Evolutionary conservation across 2,888 invertebrate genomes (phyloP).

Genomic region (Willowsia nigromaculata): DNA sequence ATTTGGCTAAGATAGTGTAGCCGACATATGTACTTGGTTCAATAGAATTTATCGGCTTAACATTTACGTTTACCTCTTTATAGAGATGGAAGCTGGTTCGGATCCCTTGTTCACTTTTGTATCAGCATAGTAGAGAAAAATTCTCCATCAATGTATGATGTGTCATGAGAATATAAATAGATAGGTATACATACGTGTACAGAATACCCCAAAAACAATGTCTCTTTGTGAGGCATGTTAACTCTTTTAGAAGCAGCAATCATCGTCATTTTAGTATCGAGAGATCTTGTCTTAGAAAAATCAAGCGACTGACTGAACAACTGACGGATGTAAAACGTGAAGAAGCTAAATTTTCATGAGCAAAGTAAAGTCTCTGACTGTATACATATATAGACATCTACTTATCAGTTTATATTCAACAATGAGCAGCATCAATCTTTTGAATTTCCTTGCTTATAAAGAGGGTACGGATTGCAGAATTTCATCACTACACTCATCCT

Average conservation of each 20-base stretch:
- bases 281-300: slow-evolving; percentile 17
- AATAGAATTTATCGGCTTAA: too few relatives aligned
- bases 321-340: slow-evolving; percentile 41
- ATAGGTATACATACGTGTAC: background rate
- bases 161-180: too few relatives aligned
- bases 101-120: too few relatives aligned
- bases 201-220: slow-evolving; percentile 14
- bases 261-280: background rate
- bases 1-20: too few relatives aligned
- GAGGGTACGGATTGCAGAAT: background rate
- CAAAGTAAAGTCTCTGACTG: background rate
- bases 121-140: too few relatives aligned
- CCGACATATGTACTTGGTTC: too few relatives aligned
- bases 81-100: too few relatives aligned
- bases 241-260: background rate
- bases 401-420: background rate
- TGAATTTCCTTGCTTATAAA: background rate
- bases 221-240: slow-evolving; percentile 13
- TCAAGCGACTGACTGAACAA: slow-evolving; percentile 48
- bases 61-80: too few relatives aligned
- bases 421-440: background rate
- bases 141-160: too few relatives aligned
- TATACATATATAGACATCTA: background rate
- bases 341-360: background rate
- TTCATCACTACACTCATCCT: background rate